Evolutionary conservation across 2,797 vertebrate genomes (phyloP).

Genomic region (Scarus forsteni): DNA sequence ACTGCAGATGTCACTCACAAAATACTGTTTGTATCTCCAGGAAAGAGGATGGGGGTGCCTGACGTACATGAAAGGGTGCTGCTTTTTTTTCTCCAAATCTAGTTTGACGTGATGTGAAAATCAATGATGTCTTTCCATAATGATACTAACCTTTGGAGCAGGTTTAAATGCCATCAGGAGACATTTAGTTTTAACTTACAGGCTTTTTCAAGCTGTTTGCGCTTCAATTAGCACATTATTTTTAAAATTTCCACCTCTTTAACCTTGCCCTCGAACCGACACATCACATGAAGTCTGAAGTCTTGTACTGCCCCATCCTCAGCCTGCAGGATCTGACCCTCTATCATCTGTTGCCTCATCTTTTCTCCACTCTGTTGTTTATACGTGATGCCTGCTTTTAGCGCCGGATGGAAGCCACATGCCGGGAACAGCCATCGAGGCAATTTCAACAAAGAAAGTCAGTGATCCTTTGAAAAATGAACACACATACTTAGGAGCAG

Average conservation of each 20-base stretch:
- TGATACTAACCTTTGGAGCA: conserved; percentile 33
- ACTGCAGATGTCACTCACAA: conserved; percentile 52
- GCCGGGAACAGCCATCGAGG: conserved; percentile 43
- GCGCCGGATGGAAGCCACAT: conserved; percentile 44
- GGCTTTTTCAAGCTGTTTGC: not conserved
- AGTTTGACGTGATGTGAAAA: conserved; percentile 11
- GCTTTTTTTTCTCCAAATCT: not conserved
- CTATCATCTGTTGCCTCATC: conserved; percentile 28
- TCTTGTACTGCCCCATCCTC: conserved; percentile 33
- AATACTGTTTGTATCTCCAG: conserved; percentile 20
- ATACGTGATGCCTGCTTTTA: conserved; percentile 52
- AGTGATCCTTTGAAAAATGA: conserved; percentile 68
- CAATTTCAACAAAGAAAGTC: conserved; percentile 66
- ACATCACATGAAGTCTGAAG: conserved; percentile 22
- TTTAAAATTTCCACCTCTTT: conserved; percentile 26
- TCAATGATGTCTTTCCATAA: conserved; percentile 18
- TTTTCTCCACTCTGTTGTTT: conserved; percentile 30
- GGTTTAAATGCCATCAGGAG: conserved; percentile 8
- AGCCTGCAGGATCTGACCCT: conserved; percentile 38
- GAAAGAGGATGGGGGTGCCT: conserved; percentile 23
- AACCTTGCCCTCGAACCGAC: conserved; percentile 11
- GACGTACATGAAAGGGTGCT: conserved; percentile 11
- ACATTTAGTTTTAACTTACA: conserved; percentile 15
- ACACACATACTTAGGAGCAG: conserved; percentile 48
- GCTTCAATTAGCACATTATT: conserved; percentile 38